A percentile compares a stretch with the other conserved stretches of the same genome.
These are phyloP conservation scores for Nasonia giraulti DNA, from an alignment of 1,140 invertebrate genomes.

Conservation along the genomic window DNA sequence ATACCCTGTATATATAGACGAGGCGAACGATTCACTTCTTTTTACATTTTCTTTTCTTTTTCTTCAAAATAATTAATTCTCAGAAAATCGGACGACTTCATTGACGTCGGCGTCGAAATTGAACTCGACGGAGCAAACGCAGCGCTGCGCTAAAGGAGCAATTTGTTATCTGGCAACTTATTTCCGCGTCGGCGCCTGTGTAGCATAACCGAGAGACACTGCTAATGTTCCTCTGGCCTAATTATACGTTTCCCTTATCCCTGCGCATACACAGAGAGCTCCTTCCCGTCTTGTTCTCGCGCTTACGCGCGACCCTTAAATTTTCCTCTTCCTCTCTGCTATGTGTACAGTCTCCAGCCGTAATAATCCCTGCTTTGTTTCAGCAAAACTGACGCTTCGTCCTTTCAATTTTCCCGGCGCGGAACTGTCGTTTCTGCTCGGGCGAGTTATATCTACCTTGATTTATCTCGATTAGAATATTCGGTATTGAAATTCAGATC, in stretches of 20 bases:
- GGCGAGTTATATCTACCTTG: neutral
- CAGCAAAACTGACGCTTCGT: slow-evolving; percentile 33
- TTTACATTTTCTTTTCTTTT: neutral
- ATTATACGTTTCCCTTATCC: slow-evolving; percentile 10
- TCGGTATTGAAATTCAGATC: too few relatives aligned
- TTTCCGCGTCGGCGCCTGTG: slow-evolving; percentile 18
- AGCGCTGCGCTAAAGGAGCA: slow-evolving; percentile 15
- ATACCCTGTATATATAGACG: neutral
- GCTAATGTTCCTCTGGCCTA: slow-evolving; percentile 30
- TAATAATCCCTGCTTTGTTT: slow-evolving; percentile 18
- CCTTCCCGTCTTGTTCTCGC: neutral
- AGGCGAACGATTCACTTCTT: neutral
- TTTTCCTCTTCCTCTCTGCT: neutral
- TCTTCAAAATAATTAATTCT: neutral
- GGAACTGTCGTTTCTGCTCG: slow-evolving; percentile 23
- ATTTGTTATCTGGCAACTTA: slow-evolving; percentile 38
- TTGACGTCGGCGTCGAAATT: neutral
- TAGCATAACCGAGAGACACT: neutral
- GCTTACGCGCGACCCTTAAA: slow-evolving; percentile 15
- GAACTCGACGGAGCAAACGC: slow-evolving; percentile 7
- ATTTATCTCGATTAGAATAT: too few relatives aligned
- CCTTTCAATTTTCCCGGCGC: slow-evolving; percentile 28
- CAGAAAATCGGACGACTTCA: neutral
- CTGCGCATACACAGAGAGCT: neutral
- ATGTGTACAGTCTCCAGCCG: too few relatives aligned